These are phyloP conservation scores for Scaeva pyrastri DNA, from an alignment of 2,888 invertebrate species.

Conservation along the genomic window DNA sequence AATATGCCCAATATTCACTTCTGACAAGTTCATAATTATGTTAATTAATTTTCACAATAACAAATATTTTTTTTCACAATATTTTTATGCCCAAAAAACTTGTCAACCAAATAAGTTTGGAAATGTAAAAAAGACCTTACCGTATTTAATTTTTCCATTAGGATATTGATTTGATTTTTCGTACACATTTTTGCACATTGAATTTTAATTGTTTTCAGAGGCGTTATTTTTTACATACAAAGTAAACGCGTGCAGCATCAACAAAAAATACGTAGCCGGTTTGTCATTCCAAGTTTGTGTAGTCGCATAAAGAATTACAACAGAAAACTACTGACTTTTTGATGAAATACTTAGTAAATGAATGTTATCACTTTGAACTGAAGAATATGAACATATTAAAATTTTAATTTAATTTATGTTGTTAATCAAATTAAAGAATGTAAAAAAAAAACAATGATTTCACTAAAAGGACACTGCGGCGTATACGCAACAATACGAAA, in stretches of 20 bases:
- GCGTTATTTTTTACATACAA: not conserved
- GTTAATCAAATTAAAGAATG: not conserved
- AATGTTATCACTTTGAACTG: not conserved
- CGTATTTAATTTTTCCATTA: constrained; percentile 72
- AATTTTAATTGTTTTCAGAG: not conserved
- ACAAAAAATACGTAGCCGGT: constrained; percentile 61
- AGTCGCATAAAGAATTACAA: not conserved
- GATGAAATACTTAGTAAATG: not conserved
- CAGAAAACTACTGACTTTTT: not conserved
- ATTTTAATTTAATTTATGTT: not conserved
- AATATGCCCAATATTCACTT: too few species aligned
- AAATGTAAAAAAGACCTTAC: constrained; percentile 30
- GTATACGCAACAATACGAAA: constrained; percentile 46
- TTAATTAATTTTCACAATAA: too few species aligned
- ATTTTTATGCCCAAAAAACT: too few species aligned
- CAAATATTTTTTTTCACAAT: too few species aligned
- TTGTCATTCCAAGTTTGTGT: not conserved
- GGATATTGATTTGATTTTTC: constrained; percentile 72
- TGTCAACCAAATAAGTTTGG: too few species aligned
- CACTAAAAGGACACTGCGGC: constrained; percentile 38
- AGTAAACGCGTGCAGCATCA: not conserved
- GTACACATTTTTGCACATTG: constrained; percentile 64
- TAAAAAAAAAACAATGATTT: not conserved
- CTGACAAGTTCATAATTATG: too few species aligned
- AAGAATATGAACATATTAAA: not conserved